These are phyloP conservation scores for Hydrocynus forskahlii DNA, from an alignment of 2,797 vertebrate genomes.

Conservation along the genomic window DNA sequence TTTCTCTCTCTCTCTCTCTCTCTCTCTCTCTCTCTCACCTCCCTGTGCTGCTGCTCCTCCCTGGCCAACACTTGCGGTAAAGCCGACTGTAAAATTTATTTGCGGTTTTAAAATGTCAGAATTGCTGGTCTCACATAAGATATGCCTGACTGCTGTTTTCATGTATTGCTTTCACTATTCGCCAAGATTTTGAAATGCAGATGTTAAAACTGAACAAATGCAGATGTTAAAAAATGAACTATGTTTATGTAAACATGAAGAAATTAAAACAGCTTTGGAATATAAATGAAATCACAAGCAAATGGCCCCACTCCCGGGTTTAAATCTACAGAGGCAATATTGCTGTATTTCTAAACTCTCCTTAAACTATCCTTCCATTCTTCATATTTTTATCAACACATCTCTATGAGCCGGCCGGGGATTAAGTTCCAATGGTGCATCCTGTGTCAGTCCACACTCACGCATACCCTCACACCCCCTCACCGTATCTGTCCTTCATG, in stretches of 20 bases:
- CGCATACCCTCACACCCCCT: no score
- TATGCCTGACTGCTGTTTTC: background rate
- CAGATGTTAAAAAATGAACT: background rate
- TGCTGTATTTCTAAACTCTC: background rate
- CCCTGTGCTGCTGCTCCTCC: background rate
- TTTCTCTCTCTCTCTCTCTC: no score
- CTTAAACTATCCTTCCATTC: no score
- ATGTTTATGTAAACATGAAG: background rate
- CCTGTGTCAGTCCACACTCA: no score
- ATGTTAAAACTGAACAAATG: no score
- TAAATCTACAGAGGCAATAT: background rate
- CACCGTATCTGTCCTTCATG: no score
- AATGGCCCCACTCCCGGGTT: background rate
- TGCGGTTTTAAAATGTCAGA: conserved; percentile 2
- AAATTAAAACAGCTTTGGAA: background rate
- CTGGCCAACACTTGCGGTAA: background rate
- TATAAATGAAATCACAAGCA: background rate
- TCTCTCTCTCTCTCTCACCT: conserved; percentile 2
- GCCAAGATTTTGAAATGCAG: background rate
- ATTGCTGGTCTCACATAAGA: background rate
- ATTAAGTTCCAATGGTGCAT: no score
- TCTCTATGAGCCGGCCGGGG: no score
- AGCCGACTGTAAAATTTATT: conserved; percentile 2
- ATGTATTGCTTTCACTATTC: no score
- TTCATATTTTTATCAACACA: no score